Conservation (phyloP, 1,140 invertebrate species). For the Phymorhynchus buccinoides region DNA sequence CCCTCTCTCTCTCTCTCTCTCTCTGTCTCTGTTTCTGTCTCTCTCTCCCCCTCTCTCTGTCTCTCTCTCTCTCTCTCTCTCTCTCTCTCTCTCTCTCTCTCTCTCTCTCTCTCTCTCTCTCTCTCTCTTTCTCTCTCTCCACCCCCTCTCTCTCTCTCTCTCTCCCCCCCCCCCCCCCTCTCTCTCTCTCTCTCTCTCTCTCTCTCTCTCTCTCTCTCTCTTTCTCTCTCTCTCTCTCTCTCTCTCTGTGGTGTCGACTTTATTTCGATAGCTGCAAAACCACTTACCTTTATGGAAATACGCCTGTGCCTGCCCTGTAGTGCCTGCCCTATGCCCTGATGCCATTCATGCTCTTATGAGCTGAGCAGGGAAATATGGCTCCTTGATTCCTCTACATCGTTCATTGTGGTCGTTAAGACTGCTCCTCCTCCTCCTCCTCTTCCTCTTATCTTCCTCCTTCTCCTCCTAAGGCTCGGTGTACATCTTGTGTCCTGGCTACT, state of each 20-base stretch:
- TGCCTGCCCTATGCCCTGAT: too few relatives aligned
- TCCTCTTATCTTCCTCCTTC: neutral
- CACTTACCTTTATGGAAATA: slow-evolving; percentile 34
- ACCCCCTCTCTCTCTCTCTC: too few relatives aligned
- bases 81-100: slow-evolving; percentile 3
- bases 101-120: neutral
- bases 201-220: too few relatives aligned
- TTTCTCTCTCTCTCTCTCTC: neutral
- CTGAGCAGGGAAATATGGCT: slow-evolving; percentile 10
- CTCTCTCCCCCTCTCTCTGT: slow-evolving; percentile 11
- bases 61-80: neutral
- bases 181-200: too few relatives aligned
- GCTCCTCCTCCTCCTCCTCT: neutral
- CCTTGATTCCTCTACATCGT: neutral
- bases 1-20: too few relatives aligned
- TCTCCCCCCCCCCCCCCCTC: too few relatives aligned
- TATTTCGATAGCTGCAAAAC: slow-evolving; percentile 31
- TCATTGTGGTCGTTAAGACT: neutral
- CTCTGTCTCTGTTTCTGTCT: neutral
- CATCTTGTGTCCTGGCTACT: too few relatives aligned
- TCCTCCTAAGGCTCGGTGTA: too few relatives aligned
- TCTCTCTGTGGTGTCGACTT: neutral
- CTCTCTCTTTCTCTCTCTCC: too few relatives aligned
- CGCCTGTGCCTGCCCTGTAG: neutral
- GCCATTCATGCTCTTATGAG: neutral